Evolutionary conservation across 2,113 vertebrate species (phyloP).

Genomic region (Xerus inauris): DNA sequence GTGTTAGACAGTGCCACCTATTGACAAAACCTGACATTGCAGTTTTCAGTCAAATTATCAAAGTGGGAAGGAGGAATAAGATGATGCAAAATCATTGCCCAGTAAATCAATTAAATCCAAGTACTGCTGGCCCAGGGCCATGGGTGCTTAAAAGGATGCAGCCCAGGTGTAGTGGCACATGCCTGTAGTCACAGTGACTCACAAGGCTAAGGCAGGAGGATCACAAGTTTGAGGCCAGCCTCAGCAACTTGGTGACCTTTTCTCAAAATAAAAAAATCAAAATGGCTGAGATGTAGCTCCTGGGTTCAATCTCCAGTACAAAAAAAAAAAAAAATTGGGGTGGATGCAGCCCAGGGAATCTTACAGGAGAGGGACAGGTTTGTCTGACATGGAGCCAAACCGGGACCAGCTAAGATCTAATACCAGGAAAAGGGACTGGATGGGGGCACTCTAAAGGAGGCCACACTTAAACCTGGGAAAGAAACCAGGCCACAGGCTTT

Average conservation of each 20-base stretch:
- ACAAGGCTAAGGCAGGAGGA: too few relatives aligned
- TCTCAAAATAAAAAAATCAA: too few relatives aligned
- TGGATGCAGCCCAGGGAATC: not conserved
- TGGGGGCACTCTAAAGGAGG: not conserved
- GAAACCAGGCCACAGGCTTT: not conserved
- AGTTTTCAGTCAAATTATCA: not conserved
- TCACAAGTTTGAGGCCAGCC: too few relatives aligned
- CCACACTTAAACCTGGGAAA: not conserved
- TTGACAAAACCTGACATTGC: not conserved
- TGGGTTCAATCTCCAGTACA: too few relatives aligned
- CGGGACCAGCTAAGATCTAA: not conserved
- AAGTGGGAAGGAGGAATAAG: not conserved
- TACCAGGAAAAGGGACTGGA: not conserved
- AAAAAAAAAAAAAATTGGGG: too few relatives aligned
- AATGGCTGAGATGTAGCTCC: too few relatives aligned
- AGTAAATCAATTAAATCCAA: not conserved
- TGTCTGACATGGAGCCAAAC: not conserved
- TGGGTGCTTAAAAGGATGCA: not conserved
- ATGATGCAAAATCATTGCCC: not conserved
- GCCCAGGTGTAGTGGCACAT: not conserved
- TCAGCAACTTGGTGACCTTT: too few relatives aligned
- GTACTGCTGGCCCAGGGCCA: not conserved
- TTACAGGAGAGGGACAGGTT: not conserved
- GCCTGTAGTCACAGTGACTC: too few relatives aligned
- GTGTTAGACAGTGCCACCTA: slow-evolving; percentile 15